Base-by-base conservation (phyloP, 2,797 vertebrate genomes). In the Enoplosus armatus region DNA sequence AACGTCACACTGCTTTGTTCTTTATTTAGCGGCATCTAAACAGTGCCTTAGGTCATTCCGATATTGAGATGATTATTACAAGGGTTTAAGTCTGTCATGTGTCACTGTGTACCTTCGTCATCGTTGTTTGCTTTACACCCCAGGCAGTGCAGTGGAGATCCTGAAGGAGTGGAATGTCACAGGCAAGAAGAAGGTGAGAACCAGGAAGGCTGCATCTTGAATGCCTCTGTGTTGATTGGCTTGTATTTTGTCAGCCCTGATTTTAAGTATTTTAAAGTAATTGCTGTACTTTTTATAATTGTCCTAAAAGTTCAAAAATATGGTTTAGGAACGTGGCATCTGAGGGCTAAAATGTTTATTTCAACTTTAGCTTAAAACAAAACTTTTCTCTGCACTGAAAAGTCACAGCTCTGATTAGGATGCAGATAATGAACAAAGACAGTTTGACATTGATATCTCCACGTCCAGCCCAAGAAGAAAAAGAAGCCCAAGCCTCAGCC, bases 161-260 rank as follows among this genome's bases (percentile, higher is more conserved):
- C 92, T 99, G 87, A 99, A 99, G 90, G 98, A 99, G 88, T 99
- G 98, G 98, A 99, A 96, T 66, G 96, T 98, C 63, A 97, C 97
- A 0, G 97, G 97, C 77, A 99, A 99, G 89, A 99, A 99, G 94
- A 99, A 99, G 97, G 98, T 98, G 67, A 56, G 84, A 27, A 22
- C 27, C 45, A 20, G 43, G 51, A 64, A 37, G 22, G 14, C 45
- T 58, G 45, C n/a, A 0, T 48, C 47, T 37, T 41, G 9, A 69
- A 43, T 66, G 26, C 26, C 8, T 77, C 20, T 71, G 15, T 54
- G 59, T 62, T 76, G 51, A 59, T 75, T 16, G 50, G 58, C 51
- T n/a, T n/a, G 43, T 39, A 48, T 33, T 48, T 16, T 60, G 33
- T 27, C 6, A 3, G 3, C 1, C 0, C 4, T 31, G 5, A 9